Conservation (phyloP, 2,113 vertebrate genomes). For the Heterochromis multidens region DNA sequence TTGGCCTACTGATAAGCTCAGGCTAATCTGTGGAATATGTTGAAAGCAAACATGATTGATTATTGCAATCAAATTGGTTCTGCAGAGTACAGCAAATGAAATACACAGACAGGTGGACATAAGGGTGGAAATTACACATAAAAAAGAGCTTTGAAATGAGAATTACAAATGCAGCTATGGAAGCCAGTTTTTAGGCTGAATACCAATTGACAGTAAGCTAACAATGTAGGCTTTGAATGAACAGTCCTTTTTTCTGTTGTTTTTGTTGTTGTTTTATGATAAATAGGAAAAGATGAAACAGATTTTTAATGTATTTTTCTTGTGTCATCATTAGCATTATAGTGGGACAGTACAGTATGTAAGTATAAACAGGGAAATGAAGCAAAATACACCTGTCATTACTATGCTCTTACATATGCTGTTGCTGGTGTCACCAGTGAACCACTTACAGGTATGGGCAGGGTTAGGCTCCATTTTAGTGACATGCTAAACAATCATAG, state of each 20-base stretch:
- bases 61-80: neutral
- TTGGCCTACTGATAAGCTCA: conserved; percentile 8
- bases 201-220: neutral
- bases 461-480: too few relatives aligned
- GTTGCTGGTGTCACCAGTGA: too few relatives aligned
- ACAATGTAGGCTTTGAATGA: neutral
- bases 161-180: neutral
- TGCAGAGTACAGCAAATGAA: neutral
- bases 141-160: neutral
- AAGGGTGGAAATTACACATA: neutral
- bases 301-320: neutral
- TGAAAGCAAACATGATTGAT: conserved; percentile 19
- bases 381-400: too few relatives aligned
- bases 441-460: too few relatives aligned
- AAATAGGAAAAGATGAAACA: neutral
- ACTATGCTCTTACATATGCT: too few relatives aligned
- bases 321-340: neutral
- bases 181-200: neutral
- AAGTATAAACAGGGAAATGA: too few relatives aligned
- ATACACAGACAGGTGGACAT: neutral
- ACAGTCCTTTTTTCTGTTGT: accelerated
- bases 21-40: conserved; percentile 3
- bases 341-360: neutral
- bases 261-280: neutral
- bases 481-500: too few relatives aligned